Percentiles rank a stretch among this genome's conserved stretches.
Conservation (phyloP, 2,888 invertebrate genomes). For the Melipona bicolor region DNA sequence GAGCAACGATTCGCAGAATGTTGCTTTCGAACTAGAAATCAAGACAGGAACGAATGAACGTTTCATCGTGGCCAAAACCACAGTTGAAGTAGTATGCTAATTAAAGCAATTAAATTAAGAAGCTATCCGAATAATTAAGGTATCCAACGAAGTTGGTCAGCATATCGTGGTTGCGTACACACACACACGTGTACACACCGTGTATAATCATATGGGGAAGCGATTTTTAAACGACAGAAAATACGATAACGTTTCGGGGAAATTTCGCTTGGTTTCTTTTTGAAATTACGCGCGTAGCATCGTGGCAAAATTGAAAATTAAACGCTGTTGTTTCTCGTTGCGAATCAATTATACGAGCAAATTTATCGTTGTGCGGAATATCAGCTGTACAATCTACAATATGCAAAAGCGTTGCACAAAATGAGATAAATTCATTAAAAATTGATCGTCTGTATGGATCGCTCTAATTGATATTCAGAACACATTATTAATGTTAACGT, state of each 20-base stretch:
- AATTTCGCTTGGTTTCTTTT: conserved; percentile 23
- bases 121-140: conserved; percentile 71
- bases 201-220: background rate
- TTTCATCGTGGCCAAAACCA: conserved; percentile 21
- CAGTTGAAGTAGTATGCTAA: conserved; percentile 50
- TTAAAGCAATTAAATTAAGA: conserved; percentile 70
- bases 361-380: conserved; percentile 32
- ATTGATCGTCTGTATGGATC: conserved; percentile 1
- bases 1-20: conserved; percentile 24
- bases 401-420: conserved; percentile 21
- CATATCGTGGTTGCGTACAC: conserved; percentile 6
- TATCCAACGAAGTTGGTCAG: conserved; percentile 27
- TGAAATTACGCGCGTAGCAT: background rate
- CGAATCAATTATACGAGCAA: conserved; percentile 23
- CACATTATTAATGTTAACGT: background rate
- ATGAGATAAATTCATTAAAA: conserved; percentile 26
- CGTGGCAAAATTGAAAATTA: conserved; percentile 41
- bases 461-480: conserved; percentile 22
- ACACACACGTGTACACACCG: conserved; percentile 7
- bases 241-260: conserved; percentile 1
- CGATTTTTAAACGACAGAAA: conserved; percentile 29
- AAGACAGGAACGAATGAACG: background rate
- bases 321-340: conserved; percentile 15
- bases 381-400: conserved; percentile 20
- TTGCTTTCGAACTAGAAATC: conserved; percentile 4